Percentiles rank a stretch among this genome's conserved stretches.
Evolutionary conservation across 2,888 invertebrate species (phyloP).

Genomic region (Acleris sparsana): DNA sequence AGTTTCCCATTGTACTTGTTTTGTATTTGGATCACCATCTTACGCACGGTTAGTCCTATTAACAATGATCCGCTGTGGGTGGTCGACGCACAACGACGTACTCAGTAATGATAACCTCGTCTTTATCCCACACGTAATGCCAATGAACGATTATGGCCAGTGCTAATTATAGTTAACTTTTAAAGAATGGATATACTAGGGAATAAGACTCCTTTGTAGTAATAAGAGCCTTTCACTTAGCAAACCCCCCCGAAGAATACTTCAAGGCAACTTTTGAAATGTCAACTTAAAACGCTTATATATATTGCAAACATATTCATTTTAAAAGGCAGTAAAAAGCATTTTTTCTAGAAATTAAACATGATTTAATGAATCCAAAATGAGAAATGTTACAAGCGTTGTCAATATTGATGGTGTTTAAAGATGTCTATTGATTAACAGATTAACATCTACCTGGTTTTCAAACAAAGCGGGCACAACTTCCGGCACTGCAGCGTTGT

Average conservation of each 20-base stretch:
- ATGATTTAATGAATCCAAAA: slow-evolving; percentile 17
- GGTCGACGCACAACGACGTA: slow-evolving; percentile 25
- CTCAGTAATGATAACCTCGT: slow-evolving; percentile 32
- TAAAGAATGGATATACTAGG: slow-evolving; percentile 7
- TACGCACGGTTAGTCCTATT: background rate
- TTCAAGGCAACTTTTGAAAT: background rate
- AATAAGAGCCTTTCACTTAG: slow-evolving; percentile 7
- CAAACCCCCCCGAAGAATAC: background rate
- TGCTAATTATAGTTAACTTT: slow-evolving; percentile 25
- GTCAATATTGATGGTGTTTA: slow-evolving; percentile 34
- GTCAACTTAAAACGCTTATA: background rate
- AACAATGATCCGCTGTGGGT: slow-evolving; percentile 23
- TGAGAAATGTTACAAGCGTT: slow-evolving; percentile 19
- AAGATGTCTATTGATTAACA: slow-evolving; percentile 33
- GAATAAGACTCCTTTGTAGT: slow-evolving; percentile 18
- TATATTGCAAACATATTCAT: background rate
- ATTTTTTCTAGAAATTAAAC: background rate
- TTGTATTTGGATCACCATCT: slow-evolving; percentile 10
- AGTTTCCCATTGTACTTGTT: background rate
- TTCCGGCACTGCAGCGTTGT: slow-evolving; percentile 27
- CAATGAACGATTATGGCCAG: slow-evolving; percentile 27
- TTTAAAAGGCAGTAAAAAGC: background rate
- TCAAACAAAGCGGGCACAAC: slow-evolving; percentile 33
- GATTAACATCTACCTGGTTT: slow-evolving; percentile 33
- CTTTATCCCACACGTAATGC: slow-evolving; percentile 34